Evolutionary conservation across 2,113 vertebrate species (phyloP).

Genomic region (Plestiodon gilberti): DNA sequence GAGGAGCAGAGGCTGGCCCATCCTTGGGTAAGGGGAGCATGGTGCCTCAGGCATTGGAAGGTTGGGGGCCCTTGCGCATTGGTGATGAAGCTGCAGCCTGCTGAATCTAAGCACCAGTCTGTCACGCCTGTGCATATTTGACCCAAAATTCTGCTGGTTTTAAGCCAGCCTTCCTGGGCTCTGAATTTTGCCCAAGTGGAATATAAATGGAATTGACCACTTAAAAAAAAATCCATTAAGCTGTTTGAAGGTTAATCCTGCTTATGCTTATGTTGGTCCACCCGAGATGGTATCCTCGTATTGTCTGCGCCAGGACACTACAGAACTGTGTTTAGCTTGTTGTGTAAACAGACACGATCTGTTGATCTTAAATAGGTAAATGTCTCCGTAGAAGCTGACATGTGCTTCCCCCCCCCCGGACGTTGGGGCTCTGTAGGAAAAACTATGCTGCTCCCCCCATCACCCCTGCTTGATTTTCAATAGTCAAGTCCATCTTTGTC

Average conservation of each 20-base stretch:
- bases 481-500: slow-evolving; percentile 23
- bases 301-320: neutral
- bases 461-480: neutral
- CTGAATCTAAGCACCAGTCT: neutral
- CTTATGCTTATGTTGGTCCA: too few relatives aligned
- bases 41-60: too few relatives aligned
- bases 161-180: too few relatives aligned
- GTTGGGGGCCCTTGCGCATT: too few relatives aligned
- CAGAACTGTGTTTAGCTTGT: accelerated
- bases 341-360: neutral
- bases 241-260: neutral
- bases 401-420: accelerated
- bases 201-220: neutral
- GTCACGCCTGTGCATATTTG: neutral
- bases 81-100: neutral
- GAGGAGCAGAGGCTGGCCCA: too few relatives aligned
- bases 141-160: neutral
- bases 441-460: neutral
- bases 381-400: neutral
- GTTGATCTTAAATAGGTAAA: accelerated
- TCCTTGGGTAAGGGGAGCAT: too few relatives aligned
- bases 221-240: neutral
- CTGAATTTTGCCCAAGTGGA: neutral
- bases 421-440: neutral
- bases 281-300: neutral